A percentile compares a stretch with the other conserved stretches of the same genome.
These are phyloP conservation scores for Orchesellides sinensis DNA, from an alignment of 2,888 invertebrate genomes.

Conservation along the genomic window DNA sequence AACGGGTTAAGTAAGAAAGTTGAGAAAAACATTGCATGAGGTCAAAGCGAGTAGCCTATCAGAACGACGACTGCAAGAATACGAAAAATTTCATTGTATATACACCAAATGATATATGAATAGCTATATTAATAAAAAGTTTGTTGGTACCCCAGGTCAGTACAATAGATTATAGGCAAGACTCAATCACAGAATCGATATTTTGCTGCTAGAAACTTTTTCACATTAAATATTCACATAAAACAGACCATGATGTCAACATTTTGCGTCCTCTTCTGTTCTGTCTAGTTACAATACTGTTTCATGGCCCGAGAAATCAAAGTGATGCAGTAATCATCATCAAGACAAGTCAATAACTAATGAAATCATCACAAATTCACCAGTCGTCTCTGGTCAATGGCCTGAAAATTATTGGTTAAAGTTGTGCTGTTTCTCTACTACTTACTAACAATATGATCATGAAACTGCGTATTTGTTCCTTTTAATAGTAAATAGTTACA, in stretches of 20 bases:
- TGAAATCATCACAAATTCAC: conserved; percentile 58
- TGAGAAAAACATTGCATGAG: not conserved
- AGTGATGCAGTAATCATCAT: conserved; percentile 27
- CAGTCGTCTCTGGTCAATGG: conserved; percentile 56
- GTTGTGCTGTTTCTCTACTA: conserved; percentile 18
- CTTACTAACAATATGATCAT: conserved; percentile 49
- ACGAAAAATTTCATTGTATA: not conserved
- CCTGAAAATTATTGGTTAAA: conserved; percentile 62
- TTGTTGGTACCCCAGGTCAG: conserved; percentile 51
- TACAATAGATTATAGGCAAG: not conserved
- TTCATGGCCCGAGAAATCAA: conserved; percentile 49
- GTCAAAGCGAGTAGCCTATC: not conserved
- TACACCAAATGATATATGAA: no score
- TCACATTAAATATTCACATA: conserved; percentile 33
- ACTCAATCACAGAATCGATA: not conserved
- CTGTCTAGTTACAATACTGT: conserved; percentile 42
- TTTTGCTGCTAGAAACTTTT: conserved; percentile 20
- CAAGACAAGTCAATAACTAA: conserved; percentile 46
- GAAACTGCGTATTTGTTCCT: conserved; percentile 16
- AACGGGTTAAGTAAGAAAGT: not conserved
- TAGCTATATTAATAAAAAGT: no score
- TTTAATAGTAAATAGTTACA: not conserved
- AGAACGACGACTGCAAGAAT: not conserved
- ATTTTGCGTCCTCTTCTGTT: conserved; percentile 13
- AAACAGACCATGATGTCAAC: conserved; percentile 32